Evolutionary conservation across 2,888 invertebrate species (phyloP).

Genomic region (Fragum fragum): DNA sequence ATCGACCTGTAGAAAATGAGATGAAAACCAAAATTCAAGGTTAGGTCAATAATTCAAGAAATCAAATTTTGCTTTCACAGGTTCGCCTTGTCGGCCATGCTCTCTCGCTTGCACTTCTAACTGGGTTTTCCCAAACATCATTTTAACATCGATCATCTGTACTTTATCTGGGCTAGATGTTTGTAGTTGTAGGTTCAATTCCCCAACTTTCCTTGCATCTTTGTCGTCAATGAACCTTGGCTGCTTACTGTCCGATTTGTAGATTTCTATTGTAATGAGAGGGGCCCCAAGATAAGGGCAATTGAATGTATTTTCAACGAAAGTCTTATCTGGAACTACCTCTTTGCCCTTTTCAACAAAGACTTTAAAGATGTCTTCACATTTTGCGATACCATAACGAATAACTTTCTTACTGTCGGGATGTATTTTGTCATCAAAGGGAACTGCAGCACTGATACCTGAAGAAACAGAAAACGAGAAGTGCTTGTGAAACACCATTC

Average conservation of each 20-base stretch:
- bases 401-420: constrained; percentile 17
- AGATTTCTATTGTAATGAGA: constrained; percentile 44
- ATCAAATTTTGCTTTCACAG: constrained; percentile 7
- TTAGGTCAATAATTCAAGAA: constrained; percentile 1
- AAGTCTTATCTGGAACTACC: constrained; percentile 41
- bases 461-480: too few relatives aligned
- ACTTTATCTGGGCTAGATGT: not conserved
- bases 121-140: constrained; percentile 58
- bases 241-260: constrained; percentile 39
- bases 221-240: constrained; percentile 46
- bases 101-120: constrained; percentile 50
- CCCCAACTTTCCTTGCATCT: constrained; percentile 36
- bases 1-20: too few relatives aligned
- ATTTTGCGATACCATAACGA: constrained; percentile 37
- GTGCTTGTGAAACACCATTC: too few relatives aligned
- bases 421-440: constrained; percentile 39
- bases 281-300: not conserved
- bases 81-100: constrained; percentile 12
- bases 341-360: constrained; percentile 45
- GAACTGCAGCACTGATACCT: constrained; percentile 44
- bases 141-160: constrained; percentile 47
- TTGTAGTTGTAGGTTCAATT: constrained; percentile 16
- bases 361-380: constrained; percentile 51
- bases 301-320: constrained; percentile 32
- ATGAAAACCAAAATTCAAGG: too few relatives aligned